Base-by-base conservation (phyloP, 2,888 invertebrate genomes). In the Aphidius colemani region DNA sequence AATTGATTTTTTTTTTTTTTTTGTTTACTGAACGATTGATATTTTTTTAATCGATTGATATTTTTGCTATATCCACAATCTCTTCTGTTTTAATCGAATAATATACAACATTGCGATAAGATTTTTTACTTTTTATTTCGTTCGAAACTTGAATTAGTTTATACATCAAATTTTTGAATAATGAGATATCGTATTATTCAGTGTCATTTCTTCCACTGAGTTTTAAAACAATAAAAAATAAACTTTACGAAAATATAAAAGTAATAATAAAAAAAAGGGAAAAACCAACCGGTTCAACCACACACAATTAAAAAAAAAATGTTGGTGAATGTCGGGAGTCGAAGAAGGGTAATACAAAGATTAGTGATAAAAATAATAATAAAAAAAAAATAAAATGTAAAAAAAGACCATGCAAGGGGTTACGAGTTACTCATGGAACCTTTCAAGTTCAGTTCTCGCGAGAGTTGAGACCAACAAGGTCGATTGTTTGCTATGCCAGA, bases 401-500 rank as follows among this genome's bases (percentile, higher is more conserved):
- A 43, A n/a, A 55, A 51, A 30, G 13, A 44, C 41, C 11, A 50
- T 51, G 53, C 48, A 57, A 56, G 62, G 44, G 63, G 59, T 58
- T 63, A 63, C 53, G 63, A 45, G 53, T 46, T 58, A 46, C 63
- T 59, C 63, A 41, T 58, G 63, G 58, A 41, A 48, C 44, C 51
- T 53, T 66, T 64, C 67, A 63, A 69, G 67, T 70, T 70, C 67
- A 70, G 70, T 70, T 68, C 66, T 63, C 67, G 67, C 60, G 13
- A 18, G 13, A 18, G 13, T 18, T 2, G 62, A 58, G 67, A 67
- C 64, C 66, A 65, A 58, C 67, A 66, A 66, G 53, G 64, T 66
- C 66, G 56, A 48, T 41, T 39, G 45, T 11, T 48, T 7, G 11
- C 57, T 6, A 45, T 1, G 30, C 30, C 30, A 30, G 30, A 5